Base-by-base conservation (phyloP, 23 tunicate genomes). In the Phallusia fumigata region DNA sequence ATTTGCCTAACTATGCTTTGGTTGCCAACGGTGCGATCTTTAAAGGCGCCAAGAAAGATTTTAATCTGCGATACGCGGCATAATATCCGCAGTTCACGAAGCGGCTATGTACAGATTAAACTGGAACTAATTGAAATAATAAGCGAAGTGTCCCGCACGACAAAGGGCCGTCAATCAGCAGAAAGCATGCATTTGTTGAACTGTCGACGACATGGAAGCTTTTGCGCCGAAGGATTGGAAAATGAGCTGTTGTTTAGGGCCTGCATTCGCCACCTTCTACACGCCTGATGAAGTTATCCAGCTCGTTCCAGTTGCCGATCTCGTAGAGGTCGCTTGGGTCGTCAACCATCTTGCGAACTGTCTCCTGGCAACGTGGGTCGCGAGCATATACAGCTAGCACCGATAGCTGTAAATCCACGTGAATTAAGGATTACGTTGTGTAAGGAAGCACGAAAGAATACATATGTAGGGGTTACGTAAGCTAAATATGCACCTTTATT, bases 401-500 rank as follows among this genome's bases (percentile, higher is more conserved):
- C 32, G 85, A 85, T 28, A 94, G 75, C 98, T 94, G 78, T 13
- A 51, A 51, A 51, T 18, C n/a, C n/a, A n/a, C n/a, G n/a, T n/a
- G n/a, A n/a, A n/a, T n/a, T n/a, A n/a, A n/a, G n/a, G n/a, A n/a
- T n/a, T n/a, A n/a, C n/a, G n/a, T n/a, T n/a, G n/a, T n/a, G n/a
- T n/a, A n/a, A n/a, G n/a, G n/a, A 51, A 51, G 58, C 58, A 51
- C 15, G 18, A 51, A 18, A 13, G 58, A 51, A 51, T 51, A 13
- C 18, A 13, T 51, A 51, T 18, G 15, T 18, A 51, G 18, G 58
- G 18, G 58, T 18, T 18, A 51, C 15, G 58, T 51, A 18, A 51
- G 58, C 58, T n/a, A n/a, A n/a, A n/a, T n/a, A n/a, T 28, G 65
- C 83, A 94, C 98, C 85, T 94, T 94, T 0, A 94, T 94, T 82